These are phyloP conservation scores for Isurus oxyrinchus DNA, from an alignment of 2,113 vertebrate species.

Conservation along the genomic window DNA sequence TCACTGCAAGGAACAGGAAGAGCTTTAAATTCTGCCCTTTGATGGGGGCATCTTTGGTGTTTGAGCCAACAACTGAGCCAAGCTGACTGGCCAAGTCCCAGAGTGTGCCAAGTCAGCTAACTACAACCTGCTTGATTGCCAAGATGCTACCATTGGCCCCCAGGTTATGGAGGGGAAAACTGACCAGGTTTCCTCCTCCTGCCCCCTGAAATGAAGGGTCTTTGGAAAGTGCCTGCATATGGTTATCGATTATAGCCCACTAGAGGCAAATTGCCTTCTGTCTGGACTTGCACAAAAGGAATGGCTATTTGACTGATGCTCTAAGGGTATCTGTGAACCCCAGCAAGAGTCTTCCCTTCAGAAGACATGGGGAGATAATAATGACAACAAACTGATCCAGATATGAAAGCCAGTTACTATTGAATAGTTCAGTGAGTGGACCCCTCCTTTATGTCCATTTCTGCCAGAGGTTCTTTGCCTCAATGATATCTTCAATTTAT, in stretches of 20 bases:
- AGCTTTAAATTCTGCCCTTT: neutral
- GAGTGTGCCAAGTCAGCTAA: neutral
- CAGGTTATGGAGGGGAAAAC: neutral
- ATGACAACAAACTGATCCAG: neutral
- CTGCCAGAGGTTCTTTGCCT: neutral
- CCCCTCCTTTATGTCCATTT: neutral
- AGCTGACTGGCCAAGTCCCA: neutral
- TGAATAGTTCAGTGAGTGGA: neutral
- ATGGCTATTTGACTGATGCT: neutral
- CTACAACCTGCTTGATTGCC: neutral
- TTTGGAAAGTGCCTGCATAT: neutral
- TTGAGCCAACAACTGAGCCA: neutral
- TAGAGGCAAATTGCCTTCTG: neutral
- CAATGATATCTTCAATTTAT: neutral
- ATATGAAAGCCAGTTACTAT: neutral
- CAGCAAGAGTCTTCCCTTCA: neutral
- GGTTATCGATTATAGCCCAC: neutral
- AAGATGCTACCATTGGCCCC: neutral
- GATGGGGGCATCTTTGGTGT: neutral
- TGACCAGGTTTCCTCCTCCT: neutral
- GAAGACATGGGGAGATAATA: neutral
- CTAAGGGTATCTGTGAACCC: too few relatives aligned
- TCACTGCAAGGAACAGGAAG: neutral
- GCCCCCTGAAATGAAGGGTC: neutral
- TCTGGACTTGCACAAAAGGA: neutral